Percentiles rank a stretch among this genome's conserved stretches.
Conservation (phyloP, 2,888 invertebrate species). For the Melieria picta region DNA sequence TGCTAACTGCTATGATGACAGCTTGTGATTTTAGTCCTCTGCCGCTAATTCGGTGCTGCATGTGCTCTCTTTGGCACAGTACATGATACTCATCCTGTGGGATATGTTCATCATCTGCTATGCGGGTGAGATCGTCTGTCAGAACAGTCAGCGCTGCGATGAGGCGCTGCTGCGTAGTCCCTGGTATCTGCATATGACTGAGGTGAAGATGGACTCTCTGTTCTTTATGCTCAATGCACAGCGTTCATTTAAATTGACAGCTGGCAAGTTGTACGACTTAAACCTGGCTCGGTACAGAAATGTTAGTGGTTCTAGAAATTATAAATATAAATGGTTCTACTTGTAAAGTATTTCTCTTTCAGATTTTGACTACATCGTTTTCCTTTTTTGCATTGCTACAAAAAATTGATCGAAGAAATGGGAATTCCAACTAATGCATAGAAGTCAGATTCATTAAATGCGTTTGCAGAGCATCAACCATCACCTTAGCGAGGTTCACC, state of each 20-base stretch:
- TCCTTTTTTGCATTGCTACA: conserved; percentile 59
- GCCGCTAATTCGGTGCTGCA: conserved; percentile 53
- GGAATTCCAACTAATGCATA: too few species aligned
- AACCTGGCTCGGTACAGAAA: conserved; percentile 41
- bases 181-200: conserved; percentile 54
- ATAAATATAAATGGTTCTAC: too few species aligned
- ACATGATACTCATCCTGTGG: conserved; percentile 52
- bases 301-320: too few species aligned
- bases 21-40: conserved; percentile 41
- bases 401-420: conserved; percentile 49
- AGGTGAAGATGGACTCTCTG: conserved; percentile 51
- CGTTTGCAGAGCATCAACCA: too few species aligned
- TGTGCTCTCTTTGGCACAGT: conserved; percentile 53
- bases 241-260: conserved; percentile 52
- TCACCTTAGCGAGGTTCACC: too few species aligned
- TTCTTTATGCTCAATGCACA: conserved; percentile 53
- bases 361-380: conserved; percentile 59
- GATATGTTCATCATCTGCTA: conserved; percentile 61
- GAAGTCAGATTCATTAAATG: too few species aligned
- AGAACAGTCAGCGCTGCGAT: conserved; percentile 55
- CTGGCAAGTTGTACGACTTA: conserved; percentile 55
- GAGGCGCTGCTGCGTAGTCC: conserved; percentile 56
- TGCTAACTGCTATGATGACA: too few species aligned
- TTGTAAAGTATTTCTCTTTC: conserved; percentile 22
- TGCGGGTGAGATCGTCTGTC: conserved; percentile 53